These are phyloP conservation scores for Cyclargus thomasi DNA, from an alignment of 1,140 invertebrate genomes.

Conservation along the genomic window DNA sequence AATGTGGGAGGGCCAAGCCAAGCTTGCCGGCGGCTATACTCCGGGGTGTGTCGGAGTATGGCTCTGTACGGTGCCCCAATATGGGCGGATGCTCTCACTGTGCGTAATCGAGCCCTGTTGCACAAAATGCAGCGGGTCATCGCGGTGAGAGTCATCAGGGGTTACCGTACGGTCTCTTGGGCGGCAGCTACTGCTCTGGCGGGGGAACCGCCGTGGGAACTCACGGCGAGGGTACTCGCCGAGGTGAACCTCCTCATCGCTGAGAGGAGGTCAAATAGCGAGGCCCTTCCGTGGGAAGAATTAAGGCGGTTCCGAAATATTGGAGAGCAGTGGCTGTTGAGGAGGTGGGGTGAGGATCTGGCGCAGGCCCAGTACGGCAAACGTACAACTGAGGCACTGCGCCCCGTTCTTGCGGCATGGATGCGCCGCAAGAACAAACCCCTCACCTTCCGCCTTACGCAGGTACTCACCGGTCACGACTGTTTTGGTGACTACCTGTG, in stretches of 20 bases:
- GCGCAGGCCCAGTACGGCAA: too few relatives aligned
- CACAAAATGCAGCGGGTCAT: not conserved
- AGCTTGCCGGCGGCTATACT: not conserved
- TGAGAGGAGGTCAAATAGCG: not conserved
- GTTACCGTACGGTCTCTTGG: slow-evolving; percentile 2
- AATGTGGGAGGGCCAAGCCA: too few relatives aligned
- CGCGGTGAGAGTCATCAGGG: not conserved
- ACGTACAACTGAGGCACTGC: too few relatives aligned
- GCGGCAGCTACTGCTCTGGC: slow-evolving; percentile 7
- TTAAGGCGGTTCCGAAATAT: not conserved
- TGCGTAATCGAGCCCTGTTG: not conserved
- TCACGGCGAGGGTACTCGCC: not conserved
- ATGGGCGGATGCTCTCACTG: not conserved
- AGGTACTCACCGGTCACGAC: too few relatives aligned
- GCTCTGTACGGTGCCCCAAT: not conserved
- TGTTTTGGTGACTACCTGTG: too few relatives aligned
- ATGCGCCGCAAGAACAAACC: not conserved
- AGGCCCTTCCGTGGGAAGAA: not conserved
- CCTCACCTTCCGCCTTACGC: not conserved
- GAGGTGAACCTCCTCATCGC: not conserved
- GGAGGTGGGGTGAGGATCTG: too few relatives aligned
- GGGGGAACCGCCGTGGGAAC: slow-evolving; percentile 4
- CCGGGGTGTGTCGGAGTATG: not conserved
- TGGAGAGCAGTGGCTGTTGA: not conserved
- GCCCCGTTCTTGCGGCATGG: too few relatives aligned